These are phyloP conservation scores for Hirtodrosophila alboralis DNA, from an alignment of 2,888 invertebrate species.

Conservation along the genomic window DNA sequence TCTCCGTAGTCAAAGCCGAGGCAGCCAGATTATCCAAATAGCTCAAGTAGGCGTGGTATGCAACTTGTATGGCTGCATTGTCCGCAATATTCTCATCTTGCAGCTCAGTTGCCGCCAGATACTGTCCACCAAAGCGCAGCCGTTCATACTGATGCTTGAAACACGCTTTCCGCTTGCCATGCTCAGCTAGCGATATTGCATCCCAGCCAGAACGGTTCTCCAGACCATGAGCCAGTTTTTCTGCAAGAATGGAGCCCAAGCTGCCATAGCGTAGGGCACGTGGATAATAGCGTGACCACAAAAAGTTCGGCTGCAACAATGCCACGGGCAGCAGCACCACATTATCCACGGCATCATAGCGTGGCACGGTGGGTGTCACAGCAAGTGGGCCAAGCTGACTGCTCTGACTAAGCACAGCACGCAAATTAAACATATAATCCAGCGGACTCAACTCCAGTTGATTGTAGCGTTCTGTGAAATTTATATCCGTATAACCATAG, in stretches of 20 bases:
- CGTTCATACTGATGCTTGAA: slow-evolving; percentile 78
- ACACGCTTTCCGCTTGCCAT: slow-evolving; percentile 69
- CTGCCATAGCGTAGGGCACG: slow-evolving; percentile 78
- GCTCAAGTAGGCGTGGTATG: slow-evolving; percentile 73
- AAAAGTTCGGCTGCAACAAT: slow-evolving; percentile 77
- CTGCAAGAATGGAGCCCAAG: slow-evolving; percentile 77
- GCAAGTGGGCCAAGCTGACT: slow-evolving; percentile 17
- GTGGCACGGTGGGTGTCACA: slow-evolving; percentile 38
- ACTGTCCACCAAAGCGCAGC: slow-evolving; percentile 68
- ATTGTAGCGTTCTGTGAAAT: slow-evolving; percentile 62
- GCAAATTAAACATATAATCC: slow-evolving; percentile 70
- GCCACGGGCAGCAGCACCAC: slow-evolving; percentile 70
- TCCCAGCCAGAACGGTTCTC: slow-evolving; percentile 77
- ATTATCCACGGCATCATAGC: slow-evolving; percentile 60
- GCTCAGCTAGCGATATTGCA: slow-evolving; percentile 55
- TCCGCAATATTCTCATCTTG: slow-evolving; percentile 82
- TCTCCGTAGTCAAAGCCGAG: slow-evolving; percentile 55
- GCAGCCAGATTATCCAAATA: slow-evolving; percentile 57
- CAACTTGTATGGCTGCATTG: slow-evolving; percentile 80
- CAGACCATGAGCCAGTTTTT: slow-evolving; percentile 77
- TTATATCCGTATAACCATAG: slow-evolving; percentile 55
- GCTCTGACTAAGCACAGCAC: slow-evolving; percentile 43
- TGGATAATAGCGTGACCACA: slow-evolving; percentile 80
- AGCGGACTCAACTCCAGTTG: slow-evolving; percentile 40
- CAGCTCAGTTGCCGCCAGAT: slow-evolving; percentile 67